Percentiles rank a stretch among this genome's conserved stretches.
phyloP scores from a whole-genome alignment of 2,113 vertebrate species.

The Oryzias curvinotus region DNA sequence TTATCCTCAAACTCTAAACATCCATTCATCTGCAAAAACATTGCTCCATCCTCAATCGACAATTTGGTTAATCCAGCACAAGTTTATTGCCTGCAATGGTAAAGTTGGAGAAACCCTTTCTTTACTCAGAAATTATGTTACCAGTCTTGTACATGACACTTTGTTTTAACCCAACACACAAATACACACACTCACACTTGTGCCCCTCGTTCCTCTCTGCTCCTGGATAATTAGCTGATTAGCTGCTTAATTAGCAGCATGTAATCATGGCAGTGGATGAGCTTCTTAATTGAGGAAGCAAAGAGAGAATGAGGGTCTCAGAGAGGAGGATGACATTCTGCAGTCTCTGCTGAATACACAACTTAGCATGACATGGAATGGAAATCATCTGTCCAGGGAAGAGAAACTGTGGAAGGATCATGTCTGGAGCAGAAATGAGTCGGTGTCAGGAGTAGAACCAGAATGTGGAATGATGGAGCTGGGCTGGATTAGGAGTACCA shows the following conservation, averaged over 20 bases:
- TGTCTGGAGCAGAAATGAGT: slow-evolving; percentile 36
- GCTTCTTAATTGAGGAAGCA: slow-evolving; percentile 64
- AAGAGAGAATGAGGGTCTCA: slow-evolving; percentile 50
- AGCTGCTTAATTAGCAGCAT: slow-evolving; percentile 75
- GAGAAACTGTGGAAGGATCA: slow-evolving; percentile 14
- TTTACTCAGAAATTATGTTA: no score
- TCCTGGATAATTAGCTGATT: slow-evolving; percentile 74
- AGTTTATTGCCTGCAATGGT: no score
- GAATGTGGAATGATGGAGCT: no score
- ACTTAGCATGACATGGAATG: slow-evolving; percentile 5
- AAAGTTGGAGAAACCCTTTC: no score
- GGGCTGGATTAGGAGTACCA: no score
- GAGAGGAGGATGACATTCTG: slow-evolving; percentile 52
- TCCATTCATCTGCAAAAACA: no score
- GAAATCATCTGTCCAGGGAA: slow-evolving; percentile 18
- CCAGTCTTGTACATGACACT: no score
- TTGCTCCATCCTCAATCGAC: no score
- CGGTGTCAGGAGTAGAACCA: neutral
- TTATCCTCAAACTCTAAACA: no score
- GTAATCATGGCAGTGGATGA: slow-evolving; percentile 72
- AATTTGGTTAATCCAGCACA: no score
- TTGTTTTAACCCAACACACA: neutral
- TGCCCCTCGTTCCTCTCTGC: slow-evolving; percentile 40
- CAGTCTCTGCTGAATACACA: slow-evolving; percentile 31
- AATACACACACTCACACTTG: slow-evolving; percentile 19